Conservation (phyloP, 2,113 vertebrate genomes). For the Dipodomys merriami region DNA sequence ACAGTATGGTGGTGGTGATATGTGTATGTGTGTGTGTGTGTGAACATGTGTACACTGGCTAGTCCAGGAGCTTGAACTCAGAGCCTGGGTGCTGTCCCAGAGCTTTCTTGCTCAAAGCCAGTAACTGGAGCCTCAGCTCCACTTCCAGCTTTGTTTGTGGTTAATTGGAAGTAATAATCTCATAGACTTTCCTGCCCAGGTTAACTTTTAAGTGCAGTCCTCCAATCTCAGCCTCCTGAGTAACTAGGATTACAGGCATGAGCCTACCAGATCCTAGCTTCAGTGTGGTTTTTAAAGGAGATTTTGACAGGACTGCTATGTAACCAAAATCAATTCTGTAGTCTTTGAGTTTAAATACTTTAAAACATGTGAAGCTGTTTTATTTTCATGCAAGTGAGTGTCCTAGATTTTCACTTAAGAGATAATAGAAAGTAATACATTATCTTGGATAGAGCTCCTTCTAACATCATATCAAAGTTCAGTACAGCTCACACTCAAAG, state of each 20-base stretch:
- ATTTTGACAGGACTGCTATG: not conserved
- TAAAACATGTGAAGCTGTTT: not conserved
- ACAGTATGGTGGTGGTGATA: not conserved
- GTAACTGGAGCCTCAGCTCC: too few species aligned
- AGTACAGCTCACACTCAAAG: not conserved
- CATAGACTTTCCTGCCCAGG: too few species aligned
- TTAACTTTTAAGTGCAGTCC: too few species aligned
- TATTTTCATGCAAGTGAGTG: not conserved
- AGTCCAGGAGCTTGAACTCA: too few species aligned
- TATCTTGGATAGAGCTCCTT: constrained; percentile 7
- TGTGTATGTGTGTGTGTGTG: too few species aligned
- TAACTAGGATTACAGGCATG: too few species aligned
- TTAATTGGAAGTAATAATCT: too few species aligned
- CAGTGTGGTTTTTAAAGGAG: constrained; percentile 3
- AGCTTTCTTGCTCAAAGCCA: too few species aligned
- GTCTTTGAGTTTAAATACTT: constrained; percentile 15
- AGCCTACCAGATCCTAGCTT: not conserved
- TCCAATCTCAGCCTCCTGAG: too few species aligned
- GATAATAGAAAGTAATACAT: not conserved
- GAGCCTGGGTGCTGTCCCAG: too few species aligned
- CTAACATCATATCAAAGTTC: not conserved
- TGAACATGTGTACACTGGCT: too few species aligned
- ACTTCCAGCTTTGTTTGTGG: too few species aligned
- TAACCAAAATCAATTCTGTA: not conserved
- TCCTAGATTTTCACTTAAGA: not conserved